phyloP scores from a whole-genome alignment of 2,888 invertebrate species.

The Perizoma flavofasciatum region DNA sequence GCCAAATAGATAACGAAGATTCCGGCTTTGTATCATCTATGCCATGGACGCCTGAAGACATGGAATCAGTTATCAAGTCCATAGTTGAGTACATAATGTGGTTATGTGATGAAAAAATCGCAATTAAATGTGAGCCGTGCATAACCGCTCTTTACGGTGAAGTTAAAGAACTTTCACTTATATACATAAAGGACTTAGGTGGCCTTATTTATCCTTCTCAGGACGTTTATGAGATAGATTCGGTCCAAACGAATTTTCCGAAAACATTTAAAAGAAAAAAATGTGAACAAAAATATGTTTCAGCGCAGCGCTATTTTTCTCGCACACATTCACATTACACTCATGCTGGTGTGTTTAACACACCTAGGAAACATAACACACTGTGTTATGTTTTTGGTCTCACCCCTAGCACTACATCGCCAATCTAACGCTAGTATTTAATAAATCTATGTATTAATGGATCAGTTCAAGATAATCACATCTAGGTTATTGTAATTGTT shows the following conservation, averaged over 20 bases:
- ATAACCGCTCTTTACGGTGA: slow-evolving; percentile 4
- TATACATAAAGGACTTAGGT: background rate
- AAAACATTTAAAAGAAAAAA: background rate
- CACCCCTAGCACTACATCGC: too few relatives aligned
- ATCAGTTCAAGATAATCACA: too few relatives aligned
- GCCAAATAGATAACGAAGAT: slow-evolving; percentile 14
- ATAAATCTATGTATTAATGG: too few relatives aligned
- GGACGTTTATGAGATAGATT: background rate
- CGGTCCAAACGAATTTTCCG: background rate
- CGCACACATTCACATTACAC: too few relatives aligned
- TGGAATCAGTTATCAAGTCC: slow-evolving; percentile 16
- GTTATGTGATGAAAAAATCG: slow-evolving; percentile 25
- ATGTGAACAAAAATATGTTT: background rate
- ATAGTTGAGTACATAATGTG: slow-evolving; percentile 21
- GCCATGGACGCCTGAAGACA: slow-evolving; percentile 18
- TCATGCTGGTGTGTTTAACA: too few relatives aligned
- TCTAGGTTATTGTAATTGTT: too few relatives aligned
- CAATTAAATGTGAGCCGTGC: slow-evolving; percentile 9
- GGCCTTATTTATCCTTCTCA: background rate
- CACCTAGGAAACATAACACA: too few relatives aligned
- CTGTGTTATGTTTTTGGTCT: too few relatives aligned
- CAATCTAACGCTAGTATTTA: too few relatives aligned
- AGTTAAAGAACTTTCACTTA: slow-evolving; percentile 4
- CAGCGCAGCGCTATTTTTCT: too few relatives aligned
- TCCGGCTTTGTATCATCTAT: slow-evolving; percentile 15